Evolutionary conservation across 2,888 invertebrate species (phyloP).

Genomic region (Sphaeridia pumilis): DNA sequence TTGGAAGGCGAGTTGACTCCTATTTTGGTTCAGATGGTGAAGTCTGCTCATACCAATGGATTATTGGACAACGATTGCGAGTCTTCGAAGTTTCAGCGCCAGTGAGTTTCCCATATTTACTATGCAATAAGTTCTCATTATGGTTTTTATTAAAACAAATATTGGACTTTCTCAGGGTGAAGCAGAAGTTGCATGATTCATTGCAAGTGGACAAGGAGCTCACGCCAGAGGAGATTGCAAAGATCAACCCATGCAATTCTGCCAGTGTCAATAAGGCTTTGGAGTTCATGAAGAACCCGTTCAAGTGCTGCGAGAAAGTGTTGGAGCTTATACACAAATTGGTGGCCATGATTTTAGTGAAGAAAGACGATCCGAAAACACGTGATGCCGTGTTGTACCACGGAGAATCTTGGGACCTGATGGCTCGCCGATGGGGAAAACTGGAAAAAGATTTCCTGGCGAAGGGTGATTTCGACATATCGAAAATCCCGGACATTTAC

Average conservation of each 20-base stretch:
- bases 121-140: background rate
- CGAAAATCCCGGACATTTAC: slow-evolving; percentile 98
- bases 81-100: slow-evolving; percentile 86
- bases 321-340: slow-evolving; percentile 75
- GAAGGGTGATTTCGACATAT: slow-evolving; percentile 89
- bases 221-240: slow-evolving; percentile 65
- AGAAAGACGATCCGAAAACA: slow-evolving; percentile 78
- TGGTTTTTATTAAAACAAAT: background rate
- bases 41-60: slow-evolving; percentile 98
- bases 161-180: slow-evolving; percentile 72
- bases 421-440: slow-evolving; percentile 95
- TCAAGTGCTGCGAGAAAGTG: slow-evolving; percentile 81
- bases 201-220: slow-evolving; percentile 85
- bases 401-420: slow-evolving; percentile 96
- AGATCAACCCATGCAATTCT: slow-evolving; percentile 85
- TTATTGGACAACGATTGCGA: slow-evolving; percentile 94
- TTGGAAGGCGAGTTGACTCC: slow-evolving; percentile 97
- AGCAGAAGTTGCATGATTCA: slow-evolving; percentile 82
- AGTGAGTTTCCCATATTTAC: slow-evolving; percentile 65
- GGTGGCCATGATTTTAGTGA: slow-evolving; percentile 68
- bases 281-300: slow-evolving; percentile 92
- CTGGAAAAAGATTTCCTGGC: slow-evolving; percentile 95
- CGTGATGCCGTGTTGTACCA: slow-evolving; percentile 81
- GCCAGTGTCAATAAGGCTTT: slow-evolving; percentile 81
- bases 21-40: slow-evolving; percentile 98